phyloP scores from a whole-genome alignment of 2,797 vertebrate species.

The Rhabdophis nuchalis region DNA sequence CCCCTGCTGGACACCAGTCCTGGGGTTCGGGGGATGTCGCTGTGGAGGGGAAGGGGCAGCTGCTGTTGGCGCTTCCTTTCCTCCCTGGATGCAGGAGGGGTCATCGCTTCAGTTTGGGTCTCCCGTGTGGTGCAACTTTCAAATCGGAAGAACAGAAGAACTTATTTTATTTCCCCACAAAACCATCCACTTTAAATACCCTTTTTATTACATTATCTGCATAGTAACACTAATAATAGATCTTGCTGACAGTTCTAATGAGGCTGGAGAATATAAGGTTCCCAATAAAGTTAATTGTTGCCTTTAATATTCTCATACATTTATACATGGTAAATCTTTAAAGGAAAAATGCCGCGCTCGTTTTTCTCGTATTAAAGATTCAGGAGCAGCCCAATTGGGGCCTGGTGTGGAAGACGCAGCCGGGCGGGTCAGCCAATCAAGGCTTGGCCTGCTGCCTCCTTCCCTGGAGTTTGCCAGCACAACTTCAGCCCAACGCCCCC shows the following conservation, averaged over 20 bases:
- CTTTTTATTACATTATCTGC: constrained; percentile 80
- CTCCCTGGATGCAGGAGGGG: neutral
- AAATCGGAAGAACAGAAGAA: constrained; percentile 57
- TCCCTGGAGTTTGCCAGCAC: neutral
- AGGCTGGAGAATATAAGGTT: constrained; percentile 78
- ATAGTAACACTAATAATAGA: constrained; percentile 80
- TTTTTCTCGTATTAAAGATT: constrained; percentile 58
- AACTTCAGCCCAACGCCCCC: neutral
- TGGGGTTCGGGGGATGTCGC: too few relatives aligned
- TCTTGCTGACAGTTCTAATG: constrained; percentile 80
- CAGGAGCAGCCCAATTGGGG: constrained; percentile 4
- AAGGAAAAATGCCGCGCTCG: constrained; percentile 59
- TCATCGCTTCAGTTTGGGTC: constrained; percentile 10
- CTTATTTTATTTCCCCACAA: constrained; percentile 69
- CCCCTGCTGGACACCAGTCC: fast-evolving
- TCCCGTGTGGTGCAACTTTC: neutral
- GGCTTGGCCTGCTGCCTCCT: neutral
- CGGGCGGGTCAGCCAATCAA: neutral
- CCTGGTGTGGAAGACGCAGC: neutral
- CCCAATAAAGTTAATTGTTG: constrained; percentile 82
- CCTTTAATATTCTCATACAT: constrained; percentile 77
- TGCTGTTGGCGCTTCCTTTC: neutral
- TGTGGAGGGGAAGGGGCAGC: fast-evolving
- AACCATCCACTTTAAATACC: constrained; percentile 77
- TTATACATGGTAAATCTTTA: constrained; percentile 77